A percentile compares a stretch with the other conserved stretches of the same genome.
Conservation (phyloP, 37 sponge, comb jelly and placozoan species). For the Lycopodina hypogea region DNA sequence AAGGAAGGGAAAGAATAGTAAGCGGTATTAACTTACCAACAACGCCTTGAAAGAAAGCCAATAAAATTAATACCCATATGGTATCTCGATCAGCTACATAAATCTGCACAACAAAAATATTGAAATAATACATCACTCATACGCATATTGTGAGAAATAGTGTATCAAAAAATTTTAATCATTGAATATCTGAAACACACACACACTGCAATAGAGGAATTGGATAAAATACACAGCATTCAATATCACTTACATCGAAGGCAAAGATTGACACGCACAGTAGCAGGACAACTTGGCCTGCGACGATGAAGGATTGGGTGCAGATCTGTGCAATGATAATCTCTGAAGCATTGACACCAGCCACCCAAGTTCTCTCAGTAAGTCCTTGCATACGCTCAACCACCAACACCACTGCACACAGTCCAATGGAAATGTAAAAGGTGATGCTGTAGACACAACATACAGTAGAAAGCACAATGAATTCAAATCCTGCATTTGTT, state of each 20-base stretch:
- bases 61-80: conserved; percentile 31
- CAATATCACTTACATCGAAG: conserved; percentile 34
- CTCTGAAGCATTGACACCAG: conserved; percentile 73
- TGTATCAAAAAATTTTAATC: too few relatives aligned
- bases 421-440: conserved; percentile 79
- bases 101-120: conserved; percentile 15
- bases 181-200: too few relatives aligned
- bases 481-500: too few relatives aligned
- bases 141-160: too few relatives aligned
- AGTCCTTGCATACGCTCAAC: conserved; percentile 81
- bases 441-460: conserved; percentile 46
- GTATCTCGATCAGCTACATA: conserved; percentile 26
- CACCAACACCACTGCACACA: conserved; percentile 73
- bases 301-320: conserved; percentile 56
- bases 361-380: conserved; percentile 76
- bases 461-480: too few relatives aligned
- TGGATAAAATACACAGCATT: too few relatives aligned
- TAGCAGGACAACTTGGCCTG: conserved; percentile 47
- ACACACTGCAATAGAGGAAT: too few relatives aligned
- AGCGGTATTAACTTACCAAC: conserved; percentile 54
- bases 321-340: conserved; percentile 61
- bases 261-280: conserved; percentile 33
- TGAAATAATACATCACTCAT: not conserved
- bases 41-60: conserved; percentile 70
- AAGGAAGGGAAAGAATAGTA: too few relatives aligned